Percentiles rank a stretch among this genome's conserved stretches.
Conservation (phyloP, 1,140 invertebrate genomes). For the Diachasma alloeum region DNA sequence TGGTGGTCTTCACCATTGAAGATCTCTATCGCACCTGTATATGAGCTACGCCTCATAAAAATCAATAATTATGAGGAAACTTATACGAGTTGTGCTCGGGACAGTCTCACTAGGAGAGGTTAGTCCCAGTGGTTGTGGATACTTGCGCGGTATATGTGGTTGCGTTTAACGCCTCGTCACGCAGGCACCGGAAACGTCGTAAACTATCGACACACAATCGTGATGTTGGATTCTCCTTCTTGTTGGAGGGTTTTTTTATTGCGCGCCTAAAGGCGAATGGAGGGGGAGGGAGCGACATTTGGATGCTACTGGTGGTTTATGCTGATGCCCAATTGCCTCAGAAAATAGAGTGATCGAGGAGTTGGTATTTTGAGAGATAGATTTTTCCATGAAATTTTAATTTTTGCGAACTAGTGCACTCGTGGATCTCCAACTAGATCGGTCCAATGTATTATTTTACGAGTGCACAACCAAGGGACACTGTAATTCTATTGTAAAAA, state of each 20-base stretch:
- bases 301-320: too few relatives aligned
- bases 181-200: constrained; percentile 39
- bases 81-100: background rate
- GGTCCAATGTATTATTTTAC: too few relatives aligned
- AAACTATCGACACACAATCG: constrained; percentile 53
- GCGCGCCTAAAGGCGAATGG: too few relatives aligned
- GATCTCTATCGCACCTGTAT: constrained; percentile 58
- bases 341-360: too few relatives aligned
- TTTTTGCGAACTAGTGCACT: too few relatives aligned
- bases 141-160: background rate
- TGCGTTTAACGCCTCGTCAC: constrained; percentile 44
- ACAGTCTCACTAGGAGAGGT: background rate
- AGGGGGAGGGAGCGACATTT: too few relatives aligned
- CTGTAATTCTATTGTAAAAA: too few relatives aligned
- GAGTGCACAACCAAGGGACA: too few relatives aligned
- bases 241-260: constrained; percentile 39
- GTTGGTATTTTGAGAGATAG: too few relatives aligned
- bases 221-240: constrained; percentile 33
- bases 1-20: constrained; percentile 38
- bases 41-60: constrained; percentile 52
- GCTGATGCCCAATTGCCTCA: too few relatives aligned
- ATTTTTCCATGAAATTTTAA: too few relatives aligned
- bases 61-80: constrained; percentile 54
- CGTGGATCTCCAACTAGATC: too few relatives aligned
- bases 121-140: background rate